phyloP scores from a whole-genome alignment of 37 sponge, comb jelly and placozoan genomes.

The Beroe forskalii region DNA sequence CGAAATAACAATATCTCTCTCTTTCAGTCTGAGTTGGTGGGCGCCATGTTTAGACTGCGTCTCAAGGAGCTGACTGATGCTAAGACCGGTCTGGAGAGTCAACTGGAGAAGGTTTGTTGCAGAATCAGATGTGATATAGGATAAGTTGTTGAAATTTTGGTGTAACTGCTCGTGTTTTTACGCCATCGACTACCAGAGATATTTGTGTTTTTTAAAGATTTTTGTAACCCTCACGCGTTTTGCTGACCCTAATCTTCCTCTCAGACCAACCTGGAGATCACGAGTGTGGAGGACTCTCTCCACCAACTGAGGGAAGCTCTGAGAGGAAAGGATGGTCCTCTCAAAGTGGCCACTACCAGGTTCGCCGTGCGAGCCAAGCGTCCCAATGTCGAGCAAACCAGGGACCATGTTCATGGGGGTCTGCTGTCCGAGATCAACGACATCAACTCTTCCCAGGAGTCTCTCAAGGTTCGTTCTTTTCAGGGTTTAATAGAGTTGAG shows the following conservation, averaged over 20 bases:
- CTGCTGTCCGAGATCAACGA: conserved; percentile 52
- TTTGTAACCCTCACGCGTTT: too few species aligned
- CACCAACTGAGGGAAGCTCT: conserved; percentile 54
- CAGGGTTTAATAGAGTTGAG: background rate
- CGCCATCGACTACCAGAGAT: too few species aligned
- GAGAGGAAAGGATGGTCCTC: conserved; percentile 47
- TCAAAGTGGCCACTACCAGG: conserved; percentile 60
- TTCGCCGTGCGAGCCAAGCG: conserved; percentile 61
- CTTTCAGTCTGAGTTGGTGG: conserved; percentile 58
- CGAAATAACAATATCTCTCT: too few species aligned
- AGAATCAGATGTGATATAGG: too few species aligned
- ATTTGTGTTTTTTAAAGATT: too few species aligned
- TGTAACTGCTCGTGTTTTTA: too few species aligned
- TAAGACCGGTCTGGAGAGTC: conserved; percentile 28
- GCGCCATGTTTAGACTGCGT: conserved; percentile 46
- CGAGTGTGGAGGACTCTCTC: conserved; percentile 61
- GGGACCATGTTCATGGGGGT: conserved; percentile 49
- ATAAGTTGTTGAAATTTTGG: too few species aligned
- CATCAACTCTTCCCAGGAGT: background rate
- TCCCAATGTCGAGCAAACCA: conserved; percentile 58
- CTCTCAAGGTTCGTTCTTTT: conserved; percentile 9
- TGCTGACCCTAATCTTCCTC: too few species aligned
- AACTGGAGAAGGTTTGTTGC: conserved; percentile 32
- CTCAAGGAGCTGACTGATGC: conserved; percentile 60
- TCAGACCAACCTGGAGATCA: conserved; percentile 63